phyloP scores from a whole-genome alignment of 2,888 invertebrate species.

The Xylocampa areola region DNA sequence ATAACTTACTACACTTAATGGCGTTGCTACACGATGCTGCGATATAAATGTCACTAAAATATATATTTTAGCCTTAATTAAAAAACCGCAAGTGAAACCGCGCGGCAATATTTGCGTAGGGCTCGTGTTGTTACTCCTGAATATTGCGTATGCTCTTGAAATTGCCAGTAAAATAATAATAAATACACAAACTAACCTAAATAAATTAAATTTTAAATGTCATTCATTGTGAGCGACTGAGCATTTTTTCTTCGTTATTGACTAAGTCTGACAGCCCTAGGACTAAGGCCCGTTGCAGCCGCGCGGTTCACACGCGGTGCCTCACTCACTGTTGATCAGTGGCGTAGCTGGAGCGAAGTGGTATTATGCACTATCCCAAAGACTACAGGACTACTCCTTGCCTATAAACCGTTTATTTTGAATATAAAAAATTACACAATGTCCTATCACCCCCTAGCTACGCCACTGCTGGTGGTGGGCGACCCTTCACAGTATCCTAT shows the following conservation, averaged over 20 bases:
- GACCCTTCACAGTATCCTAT: constrained; percentile 32
- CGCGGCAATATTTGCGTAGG: constrained; percentile 41
- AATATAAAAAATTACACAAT: too few relatives aligned
- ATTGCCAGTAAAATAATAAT: constrained; percentile 46
- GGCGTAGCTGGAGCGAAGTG: too few relatives aligned
- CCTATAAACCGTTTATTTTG: too few relatives aligned
- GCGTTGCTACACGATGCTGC: constrained; percentile 63
- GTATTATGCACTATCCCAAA: too few relatives aligned
- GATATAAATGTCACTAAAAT: constrained; percentile 39
- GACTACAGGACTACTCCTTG: too few relatives aligned
- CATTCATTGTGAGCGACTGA: constrained; percentile 41
- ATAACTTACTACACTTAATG: constrained; percentile 65
- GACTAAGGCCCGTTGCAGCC: constrained; percentile 37
- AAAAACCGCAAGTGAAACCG: constrained; percentile 44
- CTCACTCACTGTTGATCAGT: too few relatives aligned
- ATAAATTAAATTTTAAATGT: constrained; percentile 50
- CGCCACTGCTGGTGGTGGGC: constrained; percentile 29
- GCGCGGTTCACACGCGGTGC: constrained; percentile 53
- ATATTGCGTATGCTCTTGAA: constrained; percentile 36
- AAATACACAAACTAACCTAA: constrained; percentile 55
- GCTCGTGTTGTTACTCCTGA: constrained; percentile 17
- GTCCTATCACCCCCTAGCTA: too few relatives aligned
- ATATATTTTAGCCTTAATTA: constrained; percentile 18
- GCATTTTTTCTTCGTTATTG: constrained; percentile 46
- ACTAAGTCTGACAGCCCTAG: constrained; percentile 44